Evolutionary conservation across 2,888 invertebrate species (phyloP), one percentile per base, ranked within the genome.

Genomic region (Tolmerus cingulatus): DNA sequence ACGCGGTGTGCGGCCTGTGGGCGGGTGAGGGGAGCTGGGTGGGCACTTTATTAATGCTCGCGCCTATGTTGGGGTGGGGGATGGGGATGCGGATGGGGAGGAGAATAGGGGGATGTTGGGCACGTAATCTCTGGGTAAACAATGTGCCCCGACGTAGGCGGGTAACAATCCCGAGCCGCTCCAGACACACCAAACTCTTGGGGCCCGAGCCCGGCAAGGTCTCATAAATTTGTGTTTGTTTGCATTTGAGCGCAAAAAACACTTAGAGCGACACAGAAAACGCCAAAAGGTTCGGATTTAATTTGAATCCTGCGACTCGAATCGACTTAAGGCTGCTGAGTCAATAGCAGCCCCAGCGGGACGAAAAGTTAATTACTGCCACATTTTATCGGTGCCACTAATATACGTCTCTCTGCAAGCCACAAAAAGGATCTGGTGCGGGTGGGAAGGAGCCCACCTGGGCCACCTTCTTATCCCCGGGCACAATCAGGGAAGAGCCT

Each of bases 351-450:
- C 19, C 81, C 27, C 23, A 51, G 55, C 34, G 37, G 23, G 57
- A 82, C 40, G 23, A 30, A 82, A 82, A 82, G 82, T 66, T 82
- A 82, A 82, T 82, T 82, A 82, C 57, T 34, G n/a, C 57, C 82
- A 82, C 57, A 57, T 82, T 82, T 82, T 37, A 55, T 55, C n/a
- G 57, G 51, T 19, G 57, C 19, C 66, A 66, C 34, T 82, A 37
- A 66, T 37, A 82, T 37, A 82, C 81, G 27, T 76, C 66, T 66
- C 66, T 7, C 9, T 23, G 66, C 23, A 27, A 66, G 66, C 66
- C 66, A 12, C 66, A 66, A n/a, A 51, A n/a, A 16, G 66, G 66
- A 9, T 8, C 66, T 14, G 12, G 12, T 12, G 55, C 4, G n/a
- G 66, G 27, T 8, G 9, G 23, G 19, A 9, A 57, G 23, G 55